Evolutionary conservation across 2,113 vertebrate genomes (phyloP), one percentile per base, ranked within the genome.

Genomic region (Zosterops lateralis): DNA sequence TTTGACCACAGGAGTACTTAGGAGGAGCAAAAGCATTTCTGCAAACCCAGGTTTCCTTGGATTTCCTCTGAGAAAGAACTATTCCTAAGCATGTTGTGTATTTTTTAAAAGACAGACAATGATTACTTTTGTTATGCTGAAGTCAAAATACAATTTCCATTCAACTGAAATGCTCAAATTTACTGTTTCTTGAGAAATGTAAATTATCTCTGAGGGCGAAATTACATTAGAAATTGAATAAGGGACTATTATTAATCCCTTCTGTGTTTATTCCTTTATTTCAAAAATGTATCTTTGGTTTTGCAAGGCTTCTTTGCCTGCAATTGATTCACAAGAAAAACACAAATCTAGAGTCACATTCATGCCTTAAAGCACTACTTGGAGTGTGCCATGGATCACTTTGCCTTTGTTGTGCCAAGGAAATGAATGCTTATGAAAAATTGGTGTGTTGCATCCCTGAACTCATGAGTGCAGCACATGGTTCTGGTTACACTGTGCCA

Each of bases 381-480:
- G 0, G 3, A 47, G 24, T 3, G 7, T 74, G 50, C 44, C n/a
- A 9, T 6, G 11, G 28, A 17, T 61, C 7, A 3, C 31, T 73
- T 57, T 13, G 9, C 2, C 57, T 60, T 53, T 72, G 48, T 34
- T 75, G 40, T 65, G 18, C 28, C 45, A 36, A 50, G 45, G 48
- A 57, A 57, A 24, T 2, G 7, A 83, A 32, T 26, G 4, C 18
- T 60, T 24, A 32, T 20, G 45, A 13, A 7, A 73, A 68, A 11
- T 7, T 2, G 9, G 2, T 5, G 38, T 42, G 6, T 65, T 25
- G 24, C 19, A 29, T 26, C 40, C 60, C 64, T 51, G 29, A 34
- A 4, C 16, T 76, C 58, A 17, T 8, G 15, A 29, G 17, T 3
- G 26, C 65, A 77, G 36, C 28, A 3, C 0, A 0, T 38, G 26